Evolutionary conservation across 1,140 invertebrate genomes (phyloP).

Genomic region (Bactericera cockerelli): DNA sequence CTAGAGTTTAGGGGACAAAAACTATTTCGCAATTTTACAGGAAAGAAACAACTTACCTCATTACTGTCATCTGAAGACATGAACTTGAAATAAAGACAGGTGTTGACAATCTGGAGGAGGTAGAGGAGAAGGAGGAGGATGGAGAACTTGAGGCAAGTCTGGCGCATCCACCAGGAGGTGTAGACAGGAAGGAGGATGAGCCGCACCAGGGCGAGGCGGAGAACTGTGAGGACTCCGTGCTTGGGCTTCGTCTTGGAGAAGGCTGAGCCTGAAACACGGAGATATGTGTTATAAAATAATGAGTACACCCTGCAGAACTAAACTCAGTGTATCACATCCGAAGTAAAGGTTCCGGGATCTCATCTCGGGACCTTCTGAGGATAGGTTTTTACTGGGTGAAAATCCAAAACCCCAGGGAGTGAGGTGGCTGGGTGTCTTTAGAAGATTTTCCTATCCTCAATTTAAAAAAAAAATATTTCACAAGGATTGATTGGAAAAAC

Average conservation of each 20-base stretch:
- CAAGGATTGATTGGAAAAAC: too few species aligned
- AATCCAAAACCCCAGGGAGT: too few species aligned
- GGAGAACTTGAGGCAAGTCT: constrained; percentile 62
- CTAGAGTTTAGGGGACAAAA: too few species aligned
- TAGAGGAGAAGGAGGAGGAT: constrained; percentile 57
- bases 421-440: too few species aligned
- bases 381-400: too few species aligned
- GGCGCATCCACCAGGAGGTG: constrained; percentile 72
- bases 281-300: constrained; percentile 12
- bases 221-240: constrained; percentile 64
- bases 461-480: too few species aligned
- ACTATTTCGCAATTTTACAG: too few species aligned
- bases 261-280: constrained; percentile 53
- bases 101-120: constrained; percentile 53
- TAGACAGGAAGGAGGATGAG: constrained; percentile 68
- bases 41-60: constrained; percentile 11
- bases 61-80: constrained; percentile 22
- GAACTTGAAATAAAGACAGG: constrained; percentile 38
- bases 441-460: too few species aligned
- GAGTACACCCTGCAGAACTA: constrained; percentile 2
- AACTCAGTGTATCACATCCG: not conserved
- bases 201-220: constrained; percentile 58
- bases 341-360: not conserved
- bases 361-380: too few species aligned
- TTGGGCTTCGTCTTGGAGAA: constrained; percentile 88